Evolutionary conservation across 2,113 vertebrate species (phyloP), one percentile per base, ranked within the genome.

Genomic region (Periophthalmus modestus): DNA sequence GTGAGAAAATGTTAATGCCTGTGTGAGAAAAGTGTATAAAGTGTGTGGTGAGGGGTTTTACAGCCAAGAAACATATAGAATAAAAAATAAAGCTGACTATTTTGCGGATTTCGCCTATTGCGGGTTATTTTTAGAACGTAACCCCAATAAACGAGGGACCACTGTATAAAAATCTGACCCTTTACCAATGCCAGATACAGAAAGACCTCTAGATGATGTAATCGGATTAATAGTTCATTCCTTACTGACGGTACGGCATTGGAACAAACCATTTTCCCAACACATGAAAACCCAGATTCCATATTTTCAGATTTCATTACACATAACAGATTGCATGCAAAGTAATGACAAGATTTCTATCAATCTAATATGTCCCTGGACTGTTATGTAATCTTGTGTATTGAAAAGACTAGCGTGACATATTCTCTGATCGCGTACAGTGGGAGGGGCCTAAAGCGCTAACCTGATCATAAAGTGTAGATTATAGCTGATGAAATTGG

Each of bases 401-500:
- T 74, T 83, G 24, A 71, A 69, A 62, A 71, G 54, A 21, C 19
- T 66, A 34, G 28, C 14, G 24, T 82, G 83, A 81, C 77, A 76
- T 50, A 74, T 74, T 52, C 43, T 72, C 63, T 85, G 77, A 86
- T 83, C 73, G 83, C 79, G 19, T 19, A 72, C 66, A 66, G 70
- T 11, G 66, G 65, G 48, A 14, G 47, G n/a, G 19, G n/a, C 52
- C 72, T 83, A 74, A 82, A 28, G 57, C 79, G 77, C 67, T 55
- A 24, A 7, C 73, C 75, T 72, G 70, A 80, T 82, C 84, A 78
- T 80, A 82, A 83, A 83, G 55, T 65, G 71, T 66, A 80, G 72
- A 83, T 86, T 83, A 75, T 66, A 82, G 67, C 88, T 82, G 81
- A 81, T 72, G 72, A 74, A 1, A 34, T 69, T 85, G 84, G 77